A percentile compares a stretch with the other conserved stretches of the same genome.
These are phyloP conservation scores for Pagrus major DNA, from an alignment of 2,113 vertebrate genomes.

Conservation along the genomic window DNA sequence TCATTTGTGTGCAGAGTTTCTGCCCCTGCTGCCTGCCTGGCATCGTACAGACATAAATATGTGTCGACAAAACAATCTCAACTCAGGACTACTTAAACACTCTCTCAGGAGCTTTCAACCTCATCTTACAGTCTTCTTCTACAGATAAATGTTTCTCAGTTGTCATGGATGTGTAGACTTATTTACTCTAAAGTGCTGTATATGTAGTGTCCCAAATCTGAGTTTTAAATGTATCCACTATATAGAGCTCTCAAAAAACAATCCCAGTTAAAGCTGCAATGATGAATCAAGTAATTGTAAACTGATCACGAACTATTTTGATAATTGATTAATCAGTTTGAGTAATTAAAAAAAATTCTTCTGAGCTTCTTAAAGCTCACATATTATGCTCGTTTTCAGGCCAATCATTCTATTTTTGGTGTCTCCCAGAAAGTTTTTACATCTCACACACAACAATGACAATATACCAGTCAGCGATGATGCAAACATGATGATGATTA, in stretches of 20 bases:
- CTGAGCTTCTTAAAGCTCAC: too few relatives aligned
- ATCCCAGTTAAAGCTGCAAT: too few relatives aligned
- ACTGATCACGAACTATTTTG: too few relatives aligned
- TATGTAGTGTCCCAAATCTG: not conserved
- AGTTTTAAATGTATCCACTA: too few relatives aligned
- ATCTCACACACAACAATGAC: not conserved
- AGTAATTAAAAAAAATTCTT: too few relatives aligned
- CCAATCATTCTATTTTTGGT: too few relatives aligned
- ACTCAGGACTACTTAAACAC: not conserved
- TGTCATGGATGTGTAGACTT: not conserved
- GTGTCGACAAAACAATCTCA: not conserved
- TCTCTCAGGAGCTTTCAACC: not conserved
- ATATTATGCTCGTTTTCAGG: too few relatives aligned
- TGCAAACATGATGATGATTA: not conserved
- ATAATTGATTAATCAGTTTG: too few relatives aligned
- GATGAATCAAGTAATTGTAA: too few relatives aligned
- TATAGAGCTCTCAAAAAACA: too few relatives aligned
- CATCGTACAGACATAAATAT: not conserved
- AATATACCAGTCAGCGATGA: not conserved
- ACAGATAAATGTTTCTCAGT: not conserved
- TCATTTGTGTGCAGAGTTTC: conserved; percentile 6
- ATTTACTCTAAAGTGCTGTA: not conserved
- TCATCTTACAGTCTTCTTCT: not conserved
- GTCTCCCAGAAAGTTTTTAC: too few relatives aligned
- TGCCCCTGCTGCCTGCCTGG: not conserved